Base-by-base conservation (phyloP, 2,797 vertebrate species). In the Gambusia yucatana region DNA sequence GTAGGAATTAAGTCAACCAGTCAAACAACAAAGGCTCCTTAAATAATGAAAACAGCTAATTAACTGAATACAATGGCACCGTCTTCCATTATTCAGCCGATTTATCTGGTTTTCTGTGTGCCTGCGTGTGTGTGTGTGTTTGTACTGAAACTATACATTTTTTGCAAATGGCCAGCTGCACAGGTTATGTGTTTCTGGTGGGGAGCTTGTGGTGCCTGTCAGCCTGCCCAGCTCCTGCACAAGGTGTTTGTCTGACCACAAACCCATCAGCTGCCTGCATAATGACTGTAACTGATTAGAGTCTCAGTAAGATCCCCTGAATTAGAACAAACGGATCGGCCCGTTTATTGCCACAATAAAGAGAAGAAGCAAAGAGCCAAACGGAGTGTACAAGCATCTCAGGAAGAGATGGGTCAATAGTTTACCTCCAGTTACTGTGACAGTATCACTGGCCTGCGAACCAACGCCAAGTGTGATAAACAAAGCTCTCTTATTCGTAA, bases 201-300 rank as follows among this genome's bases (percentile, higher is more conserved):
- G 61, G 55, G 28, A 41, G 43, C 55, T 41, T 65, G 30, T 47
- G 78, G 22, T 47, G 75, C 69, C 69, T 20, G 71, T 84, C 65
- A 77, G 78, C 59, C 78, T 84, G 82, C 83, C 87, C 77, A 0
- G 77, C 59, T 61, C 85, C 85, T 88, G 80, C 11, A 77, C 82
- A 82, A 86, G 86, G 82, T 63, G 88, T 70, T 28, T 6, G 91
- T 90, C 88, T 89, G 79, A 79, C 88, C 91, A 92, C 90, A 91
- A 92, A 94, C 83, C 86, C 87, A 90, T 94, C 82, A 94, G 92
- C 90, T 85, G 86, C 92, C 81, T 63, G 91, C 85, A 86, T 95
- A 95, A 95, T 91, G 87, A 71, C 47, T 85, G 50, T 95, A 92
- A 93, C 91, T 95, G 90, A 95, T 95, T 93, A 91, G 78, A 93